Percentiles rank a stretch among this genome's conserved stretches.
Evolutionary conservation across 2,797 vertebrate species (phyloP).

Genomic region (Apogon talboti): DNA sequence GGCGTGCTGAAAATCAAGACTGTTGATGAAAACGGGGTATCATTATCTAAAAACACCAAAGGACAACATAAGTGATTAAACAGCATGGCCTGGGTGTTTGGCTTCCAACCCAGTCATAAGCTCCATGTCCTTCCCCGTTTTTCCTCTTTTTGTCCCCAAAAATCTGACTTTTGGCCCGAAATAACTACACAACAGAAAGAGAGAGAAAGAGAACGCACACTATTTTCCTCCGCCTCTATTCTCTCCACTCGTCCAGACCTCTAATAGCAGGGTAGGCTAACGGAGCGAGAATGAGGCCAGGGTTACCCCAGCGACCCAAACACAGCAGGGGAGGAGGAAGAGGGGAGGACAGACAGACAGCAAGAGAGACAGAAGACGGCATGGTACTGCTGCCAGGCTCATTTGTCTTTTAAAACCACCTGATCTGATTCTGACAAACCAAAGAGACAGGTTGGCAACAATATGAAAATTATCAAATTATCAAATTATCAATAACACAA

Average conservation of each 20-base stretch:
- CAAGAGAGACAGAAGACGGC: constrained; percentile 33
- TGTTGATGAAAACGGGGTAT: constrained; percentile 14
- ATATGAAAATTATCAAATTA: background rate
- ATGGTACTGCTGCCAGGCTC: constrained; percentile 68
- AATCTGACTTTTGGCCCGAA: constrained; percentile 46
- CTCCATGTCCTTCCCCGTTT: constrained; percentile 25
- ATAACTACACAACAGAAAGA: constrained; percentile 4
- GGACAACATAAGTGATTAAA: constrained; percentile 31
- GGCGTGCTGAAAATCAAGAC: constrained; percentile 31
- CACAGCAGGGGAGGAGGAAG: constrained; percentile 62
- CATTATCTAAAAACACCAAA: constrained; percentile 12
- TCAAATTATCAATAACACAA: background rate
- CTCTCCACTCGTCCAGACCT: constrained; percentile 76
- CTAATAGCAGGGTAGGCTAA: constrained; percentile 86
- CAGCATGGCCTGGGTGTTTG: constrained; percentile 29
- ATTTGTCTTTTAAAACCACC: constrained; percentile 58
- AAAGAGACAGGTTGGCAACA: constrained; percentile 26
- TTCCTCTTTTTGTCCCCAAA: constrained; percentile 48
- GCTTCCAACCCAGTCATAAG: constrained; percentile 47
- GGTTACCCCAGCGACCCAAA: constrained; percentile 79
- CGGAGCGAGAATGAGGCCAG: constrained; percentile 72
- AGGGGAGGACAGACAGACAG: constrained; percentile 19
- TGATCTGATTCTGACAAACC: constrained; percentile 57
- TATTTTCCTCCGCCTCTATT: constrained; percentile 61
- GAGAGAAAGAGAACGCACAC: constrained; percentile 14